phyloP scores from a whole-genome alignment of 2,888 invertebrate genomes.

The Steinernema scapterisci region DNA sequence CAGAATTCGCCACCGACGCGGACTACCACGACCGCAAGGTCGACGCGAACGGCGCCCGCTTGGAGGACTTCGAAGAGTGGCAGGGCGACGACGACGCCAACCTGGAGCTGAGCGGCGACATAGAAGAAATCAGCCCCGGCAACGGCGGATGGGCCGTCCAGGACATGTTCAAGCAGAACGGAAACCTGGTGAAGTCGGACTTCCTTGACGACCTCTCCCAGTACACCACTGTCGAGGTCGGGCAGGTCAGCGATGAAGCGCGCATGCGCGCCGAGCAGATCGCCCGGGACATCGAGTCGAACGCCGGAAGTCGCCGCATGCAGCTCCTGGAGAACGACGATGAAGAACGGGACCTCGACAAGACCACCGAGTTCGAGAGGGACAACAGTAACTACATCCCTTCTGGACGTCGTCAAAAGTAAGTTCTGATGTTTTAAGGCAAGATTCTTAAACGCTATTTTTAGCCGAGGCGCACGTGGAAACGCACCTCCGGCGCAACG shows the following conservation, averaged over 20 bases:
- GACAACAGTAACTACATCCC: slow-evolving; percentile 23
- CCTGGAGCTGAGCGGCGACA: neutral
- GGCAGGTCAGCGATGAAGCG: slow-evolving; percentile 81
- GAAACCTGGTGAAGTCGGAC: slow-evolving; percentile 86
- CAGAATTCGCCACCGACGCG: slow-evolving; percentile 29
- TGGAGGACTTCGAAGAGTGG: slow-evolving; percentile 26
- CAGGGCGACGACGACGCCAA: slow-evolving; percentile 16
- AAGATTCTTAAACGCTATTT: neutral
- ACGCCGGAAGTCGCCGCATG: slow-evolving; percentile 80
- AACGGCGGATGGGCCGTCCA: slow-evolving; percentile 87
- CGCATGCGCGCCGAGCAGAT: slow-evolving; percentile 87
- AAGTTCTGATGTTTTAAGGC: neutral
- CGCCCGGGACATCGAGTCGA: slow-evolving; percentile 89
- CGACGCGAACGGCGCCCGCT: neutral
- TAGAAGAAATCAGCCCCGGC: neutral
- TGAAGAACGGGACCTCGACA: slow-evolving; percentile 69
- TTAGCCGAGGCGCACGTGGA: neutral
- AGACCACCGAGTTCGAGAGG: slow-evolving; percentile 42
- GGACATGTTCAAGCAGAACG: slow-evolving; percentile 95
- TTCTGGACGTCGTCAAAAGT: neutral
- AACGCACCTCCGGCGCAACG: neutral
- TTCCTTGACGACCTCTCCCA: slow-evolving; percentile 88
- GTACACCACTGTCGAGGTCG: slow-evolving; percentile 75
- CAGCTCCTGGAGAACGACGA: slow-evolving; percentile 81
- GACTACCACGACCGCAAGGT: slow-evolving; percentile 30